Base-by-base conservation (phyloP, 2,113 vertebrate genomes). In the Ageneiosus marmoratus region DNA sequence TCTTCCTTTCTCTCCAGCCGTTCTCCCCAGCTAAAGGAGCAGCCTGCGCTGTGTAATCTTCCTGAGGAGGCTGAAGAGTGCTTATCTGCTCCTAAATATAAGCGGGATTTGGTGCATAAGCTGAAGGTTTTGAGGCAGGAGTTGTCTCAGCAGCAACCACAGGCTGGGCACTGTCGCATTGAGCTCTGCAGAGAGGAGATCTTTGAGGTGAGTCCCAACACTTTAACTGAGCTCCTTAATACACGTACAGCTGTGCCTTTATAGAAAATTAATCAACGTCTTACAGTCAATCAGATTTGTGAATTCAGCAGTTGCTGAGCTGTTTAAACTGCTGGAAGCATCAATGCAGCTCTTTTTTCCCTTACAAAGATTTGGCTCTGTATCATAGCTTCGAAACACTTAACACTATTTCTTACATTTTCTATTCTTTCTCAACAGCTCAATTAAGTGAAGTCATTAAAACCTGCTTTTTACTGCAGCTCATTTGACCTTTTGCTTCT, bases 171-270 rank as follows among this genome's bases (percentile, higher is more conserved):
- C 82, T 99, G 98, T 88, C 97, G 98, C 48, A 97, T 99, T 27
- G 98, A 99, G 89, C 98, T 99, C 88, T 99, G 96, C 84, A 96
- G 98, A 13, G 97, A 99, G 90, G 98, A 99, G 92, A 99, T 99
- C 90, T 99, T 99, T 90, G 98, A 99, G 97, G 98, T 99, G 93
- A 92, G 89, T 6, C 20, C 15, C 48, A 51, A 77, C 67, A 37
- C 48, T 37, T 5, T 16, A 5, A 5, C 5, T 2, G 37, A 9
- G 13, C 75, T 89, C 77, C 78, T 88, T 24, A 34, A 53, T 76
- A 24, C 22, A 5, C 41, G 29, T 65, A 8, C 32, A 20, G 22
- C 67, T 13, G 10, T 24, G 16, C 60, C 29, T 32, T 67, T 67
- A 67, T 37, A 37, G 32, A 20, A 65, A 34, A 22, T 9, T 9